These are phyloP conservation scores for Aporophyla lueneburgensis DNA, from an alignment of 2,888 invertebrate species.

Conservation along the genomic window DNA sequence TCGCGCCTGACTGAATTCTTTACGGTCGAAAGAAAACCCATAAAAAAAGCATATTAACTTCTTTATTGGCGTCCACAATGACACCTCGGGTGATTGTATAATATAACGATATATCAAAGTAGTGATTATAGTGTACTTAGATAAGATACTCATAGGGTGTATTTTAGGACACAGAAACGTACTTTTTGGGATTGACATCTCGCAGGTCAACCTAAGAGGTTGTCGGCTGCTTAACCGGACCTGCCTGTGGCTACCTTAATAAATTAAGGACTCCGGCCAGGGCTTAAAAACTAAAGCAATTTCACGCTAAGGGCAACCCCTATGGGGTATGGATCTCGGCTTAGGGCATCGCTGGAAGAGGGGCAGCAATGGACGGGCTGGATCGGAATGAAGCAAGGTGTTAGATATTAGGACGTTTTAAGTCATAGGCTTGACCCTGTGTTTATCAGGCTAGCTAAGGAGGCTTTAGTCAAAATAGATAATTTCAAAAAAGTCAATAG, in stretches of 20 bases:
- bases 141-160: neutral
- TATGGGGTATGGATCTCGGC: too few relatives aligned
- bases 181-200: too few relatives aligned
- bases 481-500: neutral
- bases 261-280: too few relatives aligned
- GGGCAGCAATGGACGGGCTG: too few relatives aligned
- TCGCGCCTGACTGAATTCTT: too few relatives aligned
- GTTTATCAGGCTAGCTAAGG: neutral
- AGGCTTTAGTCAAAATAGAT: neutral
- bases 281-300: too few relatives aligned
- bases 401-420: neutral
- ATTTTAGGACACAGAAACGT: neutral
- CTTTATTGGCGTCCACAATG: slow-evolving; percentile 33
- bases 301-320: too few relatives aligned
- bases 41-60: neutral
- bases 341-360: too few relatives aligned
- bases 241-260: too few relatives aligned
- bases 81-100: slow-evolving; percentile 34
- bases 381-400: neutral
- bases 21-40: neutral
- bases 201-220: too few relatives aligned
- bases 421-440: neutral
- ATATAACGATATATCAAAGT: slow-evolving; percentile 29
- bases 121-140: slow-evolving; percentile 19
- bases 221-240: too few relatives aligned